A percentile compares a stretch with the other conserved stretches of the same genome.
Evolutionary conservation across 2,113 vertebrate genomes (phyloP).

Genomic region (Eubucco bourcierii): DNA sequence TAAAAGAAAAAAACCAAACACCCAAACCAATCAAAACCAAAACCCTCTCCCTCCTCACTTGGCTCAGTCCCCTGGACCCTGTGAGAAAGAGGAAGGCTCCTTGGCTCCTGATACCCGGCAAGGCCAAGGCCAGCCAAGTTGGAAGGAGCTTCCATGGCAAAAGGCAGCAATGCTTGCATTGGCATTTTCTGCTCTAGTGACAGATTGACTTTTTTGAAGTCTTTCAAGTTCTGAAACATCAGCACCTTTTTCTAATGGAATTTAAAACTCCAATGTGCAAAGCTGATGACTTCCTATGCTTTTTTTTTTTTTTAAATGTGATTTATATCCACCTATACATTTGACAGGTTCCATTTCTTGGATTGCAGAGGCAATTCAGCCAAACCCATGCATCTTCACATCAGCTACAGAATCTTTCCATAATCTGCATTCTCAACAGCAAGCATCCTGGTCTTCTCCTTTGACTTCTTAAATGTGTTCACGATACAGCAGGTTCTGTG

Average conservation of each 20-base stretch:
- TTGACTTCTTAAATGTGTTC: neutral
- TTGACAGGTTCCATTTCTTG: neutral
- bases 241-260: slow-evolving; percentile 1
- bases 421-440: neutral
- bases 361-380: neutral
- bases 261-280: neutral
- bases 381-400: neutral
- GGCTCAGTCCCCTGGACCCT: slow-evolving; percentile 11
- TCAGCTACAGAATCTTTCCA: neutral
- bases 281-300: neutral
- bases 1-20: neutral
- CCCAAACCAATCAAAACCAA: too few relatives aligned
- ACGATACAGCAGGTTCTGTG: neutral
- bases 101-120: neutral
- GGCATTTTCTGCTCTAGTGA: neutral
- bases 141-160: slow-evolving; percentile 15
- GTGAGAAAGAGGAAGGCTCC: slow-evolving; percentile 38
- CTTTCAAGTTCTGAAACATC: neutral
- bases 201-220: slow-evolving; percentile 2
- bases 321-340: neutral
- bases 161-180: neutral
- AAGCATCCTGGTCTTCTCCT: neutral
- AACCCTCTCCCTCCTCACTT: slow-evolving; percentile 2
- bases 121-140: slow-evolving; percentile 25
- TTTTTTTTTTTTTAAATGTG: neutral